Percentiles rank a stretch among this genome's conserved stretches.
Conservation (phyloP, 1,140 invertebrate genomes). For the Anastrepha ludens region DNA sequence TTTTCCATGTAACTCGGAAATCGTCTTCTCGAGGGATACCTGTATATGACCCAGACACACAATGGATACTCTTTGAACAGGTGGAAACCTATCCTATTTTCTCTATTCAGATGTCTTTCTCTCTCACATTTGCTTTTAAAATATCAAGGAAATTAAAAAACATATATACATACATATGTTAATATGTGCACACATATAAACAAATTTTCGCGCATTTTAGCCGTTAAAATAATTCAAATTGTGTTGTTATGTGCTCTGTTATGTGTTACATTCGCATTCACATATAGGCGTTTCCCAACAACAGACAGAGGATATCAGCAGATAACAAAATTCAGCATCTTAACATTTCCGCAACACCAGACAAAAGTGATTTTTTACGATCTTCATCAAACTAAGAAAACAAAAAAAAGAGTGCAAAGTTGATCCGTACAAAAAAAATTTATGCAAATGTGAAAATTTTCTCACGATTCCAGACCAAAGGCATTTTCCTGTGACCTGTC, state of each 20-base stretch:
- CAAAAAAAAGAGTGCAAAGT: slow-evolving; percentile 45
- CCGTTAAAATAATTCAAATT: slow-evolving; percentile 6
- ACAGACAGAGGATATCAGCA: not conserved
- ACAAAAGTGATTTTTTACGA: slow-evolving; percentile 21
- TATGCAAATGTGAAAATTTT: slow-evolving; percentile 55
- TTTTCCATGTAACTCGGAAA: too few relatives aligned
- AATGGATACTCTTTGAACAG: too few relatives aligned
- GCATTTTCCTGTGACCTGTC: slow-evolving; percentile 26
- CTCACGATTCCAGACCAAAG: slow-evolving; percentile 22
- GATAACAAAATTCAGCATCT: slow-evolving; percentile 12
- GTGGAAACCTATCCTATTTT: too few relatives aligned
- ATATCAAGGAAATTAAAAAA: too few relatives aligned
- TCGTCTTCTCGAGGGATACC: too few relatives aligned
- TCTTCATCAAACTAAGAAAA: slow-evolving; percentile 4
- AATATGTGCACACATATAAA: too few relatives aligned
- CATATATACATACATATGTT: too few relatives aligned
- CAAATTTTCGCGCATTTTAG: not conserved
- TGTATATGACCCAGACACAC: too few relatives aligned
- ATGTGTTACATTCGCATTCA: too few relatives aligned
- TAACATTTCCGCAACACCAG: slow-evolving; percentile 37
- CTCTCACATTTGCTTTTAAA: too few relatives aligned
- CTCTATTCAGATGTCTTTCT: too few relatives aligned
- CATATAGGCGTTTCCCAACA: not conserved
- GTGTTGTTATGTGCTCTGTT: not conserved
- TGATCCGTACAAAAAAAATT: slow-evolving; percentile 46